These are phyloP conservation scores for Lathamus discolor DNA, from an alignment of 2,113 vertebrate species.

Conservation along the genomic window DNA sequence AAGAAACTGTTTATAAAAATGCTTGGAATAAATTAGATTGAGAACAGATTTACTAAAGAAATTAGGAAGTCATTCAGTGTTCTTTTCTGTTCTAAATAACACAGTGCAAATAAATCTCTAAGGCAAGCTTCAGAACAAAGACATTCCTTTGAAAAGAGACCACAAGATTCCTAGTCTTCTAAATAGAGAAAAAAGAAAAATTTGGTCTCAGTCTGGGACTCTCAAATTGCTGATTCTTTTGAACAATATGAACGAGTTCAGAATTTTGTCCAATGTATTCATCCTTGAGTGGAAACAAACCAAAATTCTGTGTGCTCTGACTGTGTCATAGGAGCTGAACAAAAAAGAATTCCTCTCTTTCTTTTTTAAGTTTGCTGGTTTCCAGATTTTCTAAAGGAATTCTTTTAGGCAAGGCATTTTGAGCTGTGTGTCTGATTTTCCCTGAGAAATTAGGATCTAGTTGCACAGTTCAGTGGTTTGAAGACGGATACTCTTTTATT, in stretches of 20 bases:
- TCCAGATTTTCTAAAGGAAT: not conserved
- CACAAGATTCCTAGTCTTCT: conserved; percentile 47
- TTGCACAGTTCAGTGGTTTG: not conserved
- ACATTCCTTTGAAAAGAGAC: conserved; percentile 55
- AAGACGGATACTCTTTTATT: not conserved
- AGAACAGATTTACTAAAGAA: conserved; percentile 55
- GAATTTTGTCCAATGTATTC: not conserved
- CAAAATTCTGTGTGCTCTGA: not conserved
- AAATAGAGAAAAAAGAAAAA: conserved; percentile 55
- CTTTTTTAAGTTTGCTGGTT: not conserved
- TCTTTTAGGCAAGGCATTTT: not conserved
- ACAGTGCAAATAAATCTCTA: conserved; percentile 40
- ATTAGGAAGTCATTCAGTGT: conserved; percentile 52
- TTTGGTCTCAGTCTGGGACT: not conserved
- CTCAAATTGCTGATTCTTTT: conserved; percentile 13
- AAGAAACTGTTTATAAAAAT: conserved; percentile 33
- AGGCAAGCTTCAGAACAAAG: conserved; percentile 53
- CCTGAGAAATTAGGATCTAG: not conserved
- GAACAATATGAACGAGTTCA: not conserved
- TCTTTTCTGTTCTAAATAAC: conserved; percentile 55
- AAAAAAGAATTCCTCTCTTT: not conserved
- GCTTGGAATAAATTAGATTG: conserved; percentile 42
- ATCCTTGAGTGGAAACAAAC: conserved; percentile 14
- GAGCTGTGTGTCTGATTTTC: not conserved
- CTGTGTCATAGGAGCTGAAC: not conserved